These are phyloP conservation scores for Bolborhynchus lineola DNA, from an alignment of 2,113 vertebrate species.

Conservation along the genomic window DNA sequence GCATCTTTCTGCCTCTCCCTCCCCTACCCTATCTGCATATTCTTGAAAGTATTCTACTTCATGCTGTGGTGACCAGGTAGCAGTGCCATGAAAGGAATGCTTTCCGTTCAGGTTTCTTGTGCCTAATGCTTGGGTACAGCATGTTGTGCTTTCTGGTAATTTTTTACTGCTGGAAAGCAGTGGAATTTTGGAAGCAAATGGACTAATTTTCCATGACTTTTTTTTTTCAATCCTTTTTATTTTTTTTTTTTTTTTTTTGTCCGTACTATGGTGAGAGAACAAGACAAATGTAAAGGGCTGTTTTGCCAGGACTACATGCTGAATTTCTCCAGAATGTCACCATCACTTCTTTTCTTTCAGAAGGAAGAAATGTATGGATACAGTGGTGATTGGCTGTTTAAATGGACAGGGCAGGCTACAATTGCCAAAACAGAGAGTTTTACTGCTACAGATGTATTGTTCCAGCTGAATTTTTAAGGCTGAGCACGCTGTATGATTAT, in stretches of 20 bases:
- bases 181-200: not conserved
- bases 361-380: not conserved
- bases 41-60: not conserved
- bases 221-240: not conserved
- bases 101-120: fast-evolving
- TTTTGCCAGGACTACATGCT: not conserved
- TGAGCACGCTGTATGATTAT: not conserved
- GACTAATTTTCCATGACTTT: not conserved
- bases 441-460: not conserved
- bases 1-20: not conserved
- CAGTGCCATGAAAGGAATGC: not conserved
- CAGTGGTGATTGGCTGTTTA: not conserved
- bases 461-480: not conserved
- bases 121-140: not conserved
- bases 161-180: not conserved
- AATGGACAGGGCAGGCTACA: not conserved
- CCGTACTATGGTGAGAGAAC: not conserved
- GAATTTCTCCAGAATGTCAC: not conserved
- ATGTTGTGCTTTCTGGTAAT: not conserved
- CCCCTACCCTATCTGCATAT: fast-evolving
- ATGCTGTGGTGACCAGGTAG: not conserved
- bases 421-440: not conserved
- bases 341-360: not conserved
- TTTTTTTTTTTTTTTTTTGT: not conserved
- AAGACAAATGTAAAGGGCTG: not conserved